Conservation (phyloP, 2,113 vertebrate genomes). For the Noctilio leporinus region DNA sequence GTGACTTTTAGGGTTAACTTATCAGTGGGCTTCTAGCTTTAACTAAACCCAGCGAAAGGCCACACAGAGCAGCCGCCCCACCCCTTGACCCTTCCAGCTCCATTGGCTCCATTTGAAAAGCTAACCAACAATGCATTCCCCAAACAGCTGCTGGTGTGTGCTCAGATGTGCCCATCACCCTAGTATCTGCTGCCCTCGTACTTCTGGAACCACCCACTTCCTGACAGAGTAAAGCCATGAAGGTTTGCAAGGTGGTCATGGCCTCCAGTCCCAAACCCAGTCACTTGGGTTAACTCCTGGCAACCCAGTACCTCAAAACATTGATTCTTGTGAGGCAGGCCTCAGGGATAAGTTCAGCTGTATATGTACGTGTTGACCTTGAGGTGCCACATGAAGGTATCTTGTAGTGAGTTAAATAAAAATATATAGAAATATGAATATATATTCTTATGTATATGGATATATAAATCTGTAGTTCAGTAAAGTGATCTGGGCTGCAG, state of each 20-base stretch:
- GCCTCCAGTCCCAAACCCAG: background rate
- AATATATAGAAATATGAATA: background rate
- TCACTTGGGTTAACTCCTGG: background rate
- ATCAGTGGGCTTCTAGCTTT: background rate
- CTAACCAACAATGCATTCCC: accelerated
- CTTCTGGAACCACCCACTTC: background rate
- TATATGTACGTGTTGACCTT: background rate
- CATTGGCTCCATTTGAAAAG: background rate
- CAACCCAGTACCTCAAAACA: background rate
- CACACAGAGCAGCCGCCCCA: background rate
- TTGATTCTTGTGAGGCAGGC: background rate
- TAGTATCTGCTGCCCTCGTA: background rate
- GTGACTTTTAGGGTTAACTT: background rate
- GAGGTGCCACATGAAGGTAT: background rate
- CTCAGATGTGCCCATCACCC: background rate
- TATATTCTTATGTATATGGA: no score
- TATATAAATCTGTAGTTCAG: background rate
- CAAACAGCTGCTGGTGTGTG: background rate
- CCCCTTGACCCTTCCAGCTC: background rate
- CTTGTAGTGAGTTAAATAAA: background rate
- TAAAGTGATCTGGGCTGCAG: background rate
- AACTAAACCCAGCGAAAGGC: background rate
- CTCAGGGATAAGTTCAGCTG: background rate
- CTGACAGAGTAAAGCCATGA: background rate
- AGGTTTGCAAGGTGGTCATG: background rate